A percentile compares a stretch with the other conserved stretches of the same genome.
Conservation (phyloP, 2,113 vertebrate species). For the Barbus barbus region DNA sequence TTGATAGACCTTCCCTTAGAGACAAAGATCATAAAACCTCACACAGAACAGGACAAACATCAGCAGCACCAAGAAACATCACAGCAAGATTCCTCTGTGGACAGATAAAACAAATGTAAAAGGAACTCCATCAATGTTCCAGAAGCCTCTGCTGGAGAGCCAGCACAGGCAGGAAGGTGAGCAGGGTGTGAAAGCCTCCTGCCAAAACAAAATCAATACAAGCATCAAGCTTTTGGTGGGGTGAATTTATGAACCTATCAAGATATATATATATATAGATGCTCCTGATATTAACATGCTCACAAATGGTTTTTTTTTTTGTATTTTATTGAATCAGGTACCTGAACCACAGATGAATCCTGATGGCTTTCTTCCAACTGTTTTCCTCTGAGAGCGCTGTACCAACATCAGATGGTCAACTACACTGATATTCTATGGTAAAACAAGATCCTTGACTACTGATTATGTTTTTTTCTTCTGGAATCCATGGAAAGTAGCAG, state of each 20-base stretch:
- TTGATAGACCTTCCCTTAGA: background rate
- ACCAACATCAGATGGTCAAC: no score
- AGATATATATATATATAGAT: no score
- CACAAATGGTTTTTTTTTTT: no score
- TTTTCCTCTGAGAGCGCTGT: no score
- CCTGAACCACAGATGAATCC: no score
- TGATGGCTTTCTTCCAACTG: no score
- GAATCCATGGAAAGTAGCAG: no score
- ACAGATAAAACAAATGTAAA: slow-evolving; percentile 17
- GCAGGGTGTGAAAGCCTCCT: background rate
- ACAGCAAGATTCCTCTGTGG: background rate
- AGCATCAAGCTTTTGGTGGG: background rate
- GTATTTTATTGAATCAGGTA: no score
- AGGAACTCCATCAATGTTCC: background rate
- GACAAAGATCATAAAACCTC: slow-evolving; percentile 27
- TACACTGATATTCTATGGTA: no score
- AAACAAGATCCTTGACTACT: no score
- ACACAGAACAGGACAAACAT: slow-evolving; percentile 14
- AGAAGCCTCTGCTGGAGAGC: slow-evolving; percentile 19
- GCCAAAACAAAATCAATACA: slow-evolving; percentile 28
- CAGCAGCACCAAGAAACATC: background rate
- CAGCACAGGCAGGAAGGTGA: background rate
- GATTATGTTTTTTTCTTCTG: no score
- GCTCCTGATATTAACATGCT: no score
- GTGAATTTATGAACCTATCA: slow-evolving; percentile 14